A percentile compares a stretch with the other conserved stretches of the same genome.
These are phyloP conservation scores for Leistus spinibarbis DNA, from an alignment of 2,888 invertebrate species.

Conservation along the genomic window DNA sequence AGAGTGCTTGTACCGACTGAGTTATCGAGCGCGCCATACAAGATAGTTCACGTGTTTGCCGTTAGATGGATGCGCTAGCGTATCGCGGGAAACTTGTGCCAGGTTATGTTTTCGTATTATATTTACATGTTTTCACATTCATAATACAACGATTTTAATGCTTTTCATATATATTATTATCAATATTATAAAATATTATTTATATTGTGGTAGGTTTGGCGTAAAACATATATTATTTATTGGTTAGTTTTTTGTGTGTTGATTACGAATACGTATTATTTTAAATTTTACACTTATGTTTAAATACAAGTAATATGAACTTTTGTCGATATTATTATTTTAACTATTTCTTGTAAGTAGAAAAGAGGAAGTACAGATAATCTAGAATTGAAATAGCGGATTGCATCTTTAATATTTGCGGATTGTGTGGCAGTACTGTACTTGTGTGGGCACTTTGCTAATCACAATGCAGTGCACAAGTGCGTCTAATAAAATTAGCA, in stretches of 20 bases:
- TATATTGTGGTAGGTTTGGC: not conserved
- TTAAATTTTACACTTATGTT: not conserved
- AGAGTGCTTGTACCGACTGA: slow-evolving; percentile 23
- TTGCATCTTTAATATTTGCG: too few species aligned
- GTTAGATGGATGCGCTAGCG: slow-evolving; percentile 33
- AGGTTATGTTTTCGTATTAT: not conserved
- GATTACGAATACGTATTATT: not conserved
- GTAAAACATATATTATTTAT: not conserved
- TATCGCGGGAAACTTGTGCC: not conserved
- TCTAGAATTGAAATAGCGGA: too few species aligned
- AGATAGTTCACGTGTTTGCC: slow-evolving; percentile 10
- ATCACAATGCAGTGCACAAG: not conserved
- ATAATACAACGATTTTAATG: not conserved
- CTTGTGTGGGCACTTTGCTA: not conserved
- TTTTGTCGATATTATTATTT: not conserved
- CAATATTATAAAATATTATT: not conserved
- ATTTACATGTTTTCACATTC: not conserved
- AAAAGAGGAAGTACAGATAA: too few species aligned
- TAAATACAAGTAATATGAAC: not conserved
- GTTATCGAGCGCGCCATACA: slow-evolving; percentile 26
- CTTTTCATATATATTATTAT: not conserved
- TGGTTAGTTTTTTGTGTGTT: too few species aligned
- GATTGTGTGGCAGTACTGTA: too few species aligned
- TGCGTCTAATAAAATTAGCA: slow-evolving; percentile 9
- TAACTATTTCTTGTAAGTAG: too few species aligned